phyloP scores from a whole-genome alignment of 92 coral and sea anemone species.

The Montipora capitata region DNA sequence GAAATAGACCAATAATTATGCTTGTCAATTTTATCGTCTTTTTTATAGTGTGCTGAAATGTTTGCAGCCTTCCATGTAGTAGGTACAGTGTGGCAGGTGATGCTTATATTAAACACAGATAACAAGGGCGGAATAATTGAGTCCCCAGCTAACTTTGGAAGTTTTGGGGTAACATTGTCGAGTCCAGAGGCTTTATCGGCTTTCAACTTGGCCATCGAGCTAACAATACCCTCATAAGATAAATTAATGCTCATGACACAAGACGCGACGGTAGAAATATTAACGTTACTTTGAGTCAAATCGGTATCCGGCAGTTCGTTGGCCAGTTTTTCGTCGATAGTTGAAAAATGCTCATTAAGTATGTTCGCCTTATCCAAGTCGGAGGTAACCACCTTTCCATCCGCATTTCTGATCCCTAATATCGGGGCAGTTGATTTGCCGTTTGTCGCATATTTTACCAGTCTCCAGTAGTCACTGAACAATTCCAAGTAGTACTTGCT shows the following conservation, averaged over 20 bases:
- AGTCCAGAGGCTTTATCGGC: slow-evolving; percentile 52
- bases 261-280: slow-evolving; percentile 6
- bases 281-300: background rate
- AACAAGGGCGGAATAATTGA: slow-evolving; percentile 55
- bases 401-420: too few species aligned
- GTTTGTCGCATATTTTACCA: too few species aligned
- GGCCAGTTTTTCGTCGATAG: slow-evolving; percentile 17
- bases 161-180: slow-evolving; percentile 25
- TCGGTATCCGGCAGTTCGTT: slow-evolving; percentile 7
- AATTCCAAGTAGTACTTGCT: too few species aligned
- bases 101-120: slow-evolving; percentile 34
- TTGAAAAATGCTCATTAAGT: background rate
- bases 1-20: slow-evolving; percentile 63
- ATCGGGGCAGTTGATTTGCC: too few species aligned
- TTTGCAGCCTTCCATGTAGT: slow-evolving; percentile 66
- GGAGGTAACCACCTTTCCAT: too few species aligned
- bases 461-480: too few species aligned
- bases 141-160: slow-evolving; percentile 44
- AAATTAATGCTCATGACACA: slow-evolving; percentile 25
- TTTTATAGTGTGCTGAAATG: slow-evolving; percentile 32
- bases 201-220: slow-evolving; percentile 17
- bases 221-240: background rate
- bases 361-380: too few species aligned
- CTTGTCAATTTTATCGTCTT: slow-evolving; percentile 59
- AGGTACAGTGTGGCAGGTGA: slow-evolving; percentile 25